These are phyloP conservation scores for Euwallacea similis DNA, from an alignment of 1,140 invertebrate species.

Conservation along the genomic window DNA sequence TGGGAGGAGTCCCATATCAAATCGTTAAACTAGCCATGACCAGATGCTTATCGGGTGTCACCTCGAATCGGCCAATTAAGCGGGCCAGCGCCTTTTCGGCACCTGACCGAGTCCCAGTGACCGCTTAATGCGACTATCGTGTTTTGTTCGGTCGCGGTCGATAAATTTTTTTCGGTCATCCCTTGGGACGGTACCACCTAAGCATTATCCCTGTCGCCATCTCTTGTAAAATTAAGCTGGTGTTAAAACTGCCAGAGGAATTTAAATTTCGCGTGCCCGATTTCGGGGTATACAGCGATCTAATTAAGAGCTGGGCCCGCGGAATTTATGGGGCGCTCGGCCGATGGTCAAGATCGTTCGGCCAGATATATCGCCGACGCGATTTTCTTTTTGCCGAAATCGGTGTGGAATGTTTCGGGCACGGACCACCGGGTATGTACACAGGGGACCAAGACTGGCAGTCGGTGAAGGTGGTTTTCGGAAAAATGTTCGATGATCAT, in stretches of 20 bases:
- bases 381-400: no score
- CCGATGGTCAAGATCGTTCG: background rate
- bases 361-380: background rate
- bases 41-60: constrained; percentile 31
- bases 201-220: constrained; percentile 12
- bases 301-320: constrained; percentile 18
- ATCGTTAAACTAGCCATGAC: constrained; percentile 15
- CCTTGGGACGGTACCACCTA: background rate
- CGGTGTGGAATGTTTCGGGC: no score
- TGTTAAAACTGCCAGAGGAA: constrained; percentile 18
- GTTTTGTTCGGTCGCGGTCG: constrained; percentile 26
- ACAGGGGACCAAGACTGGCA: no score
- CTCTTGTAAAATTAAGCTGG: constrained; percentile 15
- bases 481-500: no score
- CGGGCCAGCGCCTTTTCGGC: constrained; percentile 28
- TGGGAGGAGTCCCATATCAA: background rate
- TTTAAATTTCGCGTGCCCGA: constrained; percentile 25
- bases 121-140: constrained; percentile 36
- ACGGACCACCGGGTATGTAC: no score
- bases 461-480: no score
- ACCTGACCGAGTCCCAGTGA: constrained; percentile 29
- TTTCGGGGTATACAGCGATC: background rate
- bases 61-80: constrained; percentile 34
- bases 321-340: constrained; percentile 14
- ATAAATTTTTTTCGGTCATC: constrained; percentile 28